These are phyloP conservation scores for Caradrina kadenii DNA, from an alignment of 2,888 invertebrate genomes.

Conservation along the genomic window DNA sequence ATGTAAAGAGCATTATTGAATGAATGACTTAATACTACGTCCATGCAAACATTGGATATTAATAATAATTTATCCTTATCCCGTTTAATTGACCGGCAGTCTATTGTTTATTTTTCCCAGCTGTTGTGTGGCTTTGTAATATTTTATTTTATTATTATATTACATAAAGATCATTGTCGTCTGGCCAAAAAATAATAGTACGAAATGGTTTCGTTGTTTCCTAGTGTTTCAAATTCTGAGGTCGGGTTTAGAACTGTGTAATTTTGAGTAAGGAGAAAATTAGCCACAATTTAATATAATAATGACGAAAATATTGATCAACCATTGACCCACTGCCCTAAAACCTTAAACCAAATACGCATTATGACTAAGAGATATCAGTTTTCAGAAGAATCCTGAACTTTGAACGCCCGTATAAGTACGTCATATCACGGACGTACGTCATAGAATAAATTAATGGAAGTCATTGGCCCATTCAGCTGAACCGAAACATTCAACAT, in stretches of 20 bases:
- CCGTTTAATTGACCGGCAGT: not conserved
- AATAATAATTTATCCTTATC: conserved; percentile 19
- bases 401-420: conserved; percentile 27
- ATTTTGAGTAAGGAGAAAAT: not conserved
- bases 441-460: conserved; percentile 43
- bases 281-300: not conserved
- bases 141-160: not conserved
- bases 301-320: too few relatives aligned
- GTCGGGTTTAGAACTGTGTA: not conserved
- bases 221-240: not conserved
- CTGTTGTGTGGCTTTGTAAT: not conserved
- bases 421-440: conserved; percentile 13
- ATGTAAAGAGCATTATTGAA: conserved; percentile 15
- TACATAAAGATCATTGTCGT: too few relatives aligned
- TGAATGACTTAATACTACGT: conserved; percentile 5
- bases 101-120: not conserved
- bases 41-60: not conserved
- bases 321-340: conserved; percentile 15
- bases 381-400: conserved; percentile 35
- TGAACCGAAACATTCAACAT: conserved; percentile 25
- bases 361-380: conserved; percentile 27
- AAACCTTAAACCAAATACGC: conserved; percentile 10
- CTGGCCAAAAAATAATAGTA: too few relatives aligned
- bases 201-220: not conserved
- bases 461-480: conserved; percentile 9